Conservation (phyloP, 2,113 vertebrate genomes). For the Neomonachus schauinslandi region DNA sequence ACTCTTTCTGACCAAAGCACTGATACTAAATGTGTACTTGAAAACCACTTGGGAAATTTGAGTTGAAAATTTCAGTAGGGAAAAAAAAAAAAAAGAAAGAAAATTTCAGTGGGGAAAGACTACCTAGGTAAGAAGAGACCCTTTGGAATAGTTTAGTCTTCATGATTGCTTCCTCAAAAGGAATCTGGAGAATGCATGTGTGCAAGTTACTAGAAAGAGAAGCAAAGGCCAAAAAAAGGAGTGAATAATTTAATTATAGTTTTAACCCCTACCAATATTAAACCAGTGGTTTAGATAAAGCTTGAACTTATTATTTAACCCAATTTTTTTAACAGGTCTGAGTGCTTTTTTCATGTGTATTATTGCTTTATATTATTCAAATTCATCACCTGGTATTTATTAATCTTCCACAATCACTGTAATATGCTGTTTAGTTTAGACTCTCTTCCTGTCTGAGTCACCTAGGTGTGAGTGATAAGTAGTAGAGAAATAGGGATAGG, state of each 20-base stretch:
- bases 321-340: conserved; percentile 40
- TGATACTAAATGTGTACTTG: conserved; percentile 20
- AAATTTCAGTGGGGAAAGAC: conserved; percentile 50
- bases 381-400: conserved; percentile 47
- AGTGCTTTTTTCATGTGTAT: conserved; percentile 7
- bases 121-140: conserved; percentile 30
- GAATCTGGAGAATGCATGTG: conserved; percentile 12
- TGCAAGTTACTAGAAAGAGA: conserved; percentile 35
- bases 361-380: conserved; percentile 26
- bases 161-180: conserved; percentile 37
- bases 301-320: conserved; percentile 33
- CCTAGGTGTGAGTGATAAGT: conserved; percentile 41
- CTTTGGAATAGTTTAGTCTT: conserved; percentile 49
- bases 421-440: conserved; percentile 47
- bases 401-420: conserved; percentile 22
- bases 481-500: conserved; percentile 49
- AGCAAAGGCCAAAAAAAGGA: background rate
- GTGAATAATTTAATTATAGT: conserved; percentile 36
- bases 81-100: background rate
- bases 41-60: conserved; percentile 51
- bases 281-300: conserved; percentile 40
- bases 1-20: conserved; percentile 35
- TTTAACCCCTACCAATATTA: conserved; percentile 19
- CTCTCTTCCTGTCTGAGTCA: conserved; percentile 34
- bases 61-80: conserved; percentile 49